Evolutionary conservation across 2,113 vertebrate species (phyloP), one percentile per base, ranked within the genome.

Genomic region (Chionodraco myersi): DNA sequence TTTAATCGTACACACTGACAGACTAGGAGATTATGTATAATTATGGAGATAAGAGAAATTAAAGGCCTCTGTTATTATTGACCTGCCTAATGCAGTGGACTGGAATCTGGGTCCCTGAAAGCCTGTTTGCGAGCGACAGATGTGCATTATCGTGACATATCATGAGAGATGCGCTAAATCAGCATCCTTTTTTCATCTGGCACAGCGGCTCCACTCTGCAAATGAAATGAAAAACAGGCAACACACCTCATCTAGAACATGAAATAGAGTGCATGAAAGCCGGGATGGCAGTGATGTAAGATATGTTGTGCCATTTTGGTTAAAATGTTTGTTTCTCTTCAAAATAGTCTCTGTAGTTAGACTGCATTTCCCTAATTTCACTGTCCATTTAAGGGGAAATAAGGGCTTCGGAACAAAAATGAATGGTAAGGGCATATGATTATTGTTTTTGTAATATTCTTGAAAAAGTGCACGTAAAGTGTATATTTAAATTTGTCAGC

Each of bases 21-120:
- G 80, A 82, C 82, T 65, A 41, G 69, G 34, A 86, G 78, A 90
- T 90, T 87, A 85, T 67, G 73, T 87, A 75, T 80, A 88, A 89
- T 91, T 81, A 88, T 82, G 74, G 68, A 86, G 88, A 89, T 90
- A 91, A 89, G 63, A 82, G 44, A 86, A 88, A 91, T 88, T 81
- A 87, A 86, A 86, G 79, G 75, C 21, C 67, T 80, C 48, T 79
- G 61, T 72, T 88, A 63, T 77, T 80, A 80, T 80, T 92, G 86
- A 89, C 82, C 81, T 80, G 85, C 51, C 67, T 79, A 75, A 82
- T 80, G 84, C 74, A 74, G 68, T 51, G 66, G 72, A 73, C 52
- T 71, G 6, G 63, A 82, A 82, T 80, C 64, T 48, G 63, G 16
- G 34, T 80, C 74, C 60, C 66, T 78, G 56, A 72, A 72, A 84